Evolutionary conservation across 1,140 invertebrate species (phyloP).

Genomic region (Yoshiicerus persimilis): DNA sequence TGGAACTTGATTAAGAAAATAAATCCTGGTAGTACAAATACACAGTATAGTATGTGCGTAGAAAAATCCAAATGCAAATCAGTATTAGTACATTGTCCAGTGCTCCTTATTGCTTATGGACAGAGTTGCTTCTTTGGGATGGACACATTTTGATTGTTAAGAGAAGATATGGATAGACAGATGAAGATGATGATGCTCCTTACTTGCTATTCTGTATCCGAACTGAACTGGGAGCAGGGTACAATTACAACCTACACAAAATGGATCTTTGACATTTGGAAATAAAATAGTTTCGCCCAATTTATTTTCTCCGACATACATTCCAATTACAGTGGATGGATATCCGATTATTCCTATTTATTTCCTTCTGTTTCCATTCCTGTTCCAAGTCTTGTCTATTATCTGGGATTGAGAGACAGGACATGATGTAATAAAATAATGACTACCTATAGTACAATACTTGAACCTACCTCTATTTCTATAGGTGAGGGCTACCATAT

Average conservation of each 20-base stretch:
- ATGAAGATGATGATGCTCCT: neutral
- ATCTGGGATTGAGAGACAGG: neutral
- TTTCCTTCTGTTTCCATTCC: neutral
- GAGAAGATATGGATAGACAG: neutral
- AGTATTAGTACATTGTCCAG: neutral
- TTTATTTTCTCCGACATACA: neutral
- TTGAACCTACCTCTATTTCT: neutral
- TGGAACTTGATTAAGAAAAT: neutral
- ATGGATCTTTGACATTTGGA: neutral
- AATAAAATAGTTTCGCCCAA: slow-evolving; percentile 7
- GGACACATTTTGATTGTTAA: neutral
- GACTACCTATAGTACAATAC: neutral
- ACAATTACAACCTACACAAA: neutral
- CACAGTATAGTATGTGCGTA: neutral
- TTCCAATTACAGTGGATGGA: neutral
- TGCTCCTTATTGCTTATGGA: neutral
- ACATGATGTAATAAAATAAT: slow-evolving; percentile 9
- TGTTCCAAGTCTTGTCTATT: neutral
- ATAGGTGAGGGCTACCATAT: neutral
- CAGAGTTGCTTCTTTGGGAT: neutral
- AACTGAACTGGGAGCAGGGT: neutral
- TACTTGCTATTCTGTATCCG: neutral
- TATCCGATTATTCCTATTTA: neutral
- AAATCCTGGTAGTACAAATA: neutral
- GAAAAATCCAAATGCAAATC: neutral